Conservation (phyloP, 2,888 invertebrate species). For the Hecatera dysodea region DNA sequence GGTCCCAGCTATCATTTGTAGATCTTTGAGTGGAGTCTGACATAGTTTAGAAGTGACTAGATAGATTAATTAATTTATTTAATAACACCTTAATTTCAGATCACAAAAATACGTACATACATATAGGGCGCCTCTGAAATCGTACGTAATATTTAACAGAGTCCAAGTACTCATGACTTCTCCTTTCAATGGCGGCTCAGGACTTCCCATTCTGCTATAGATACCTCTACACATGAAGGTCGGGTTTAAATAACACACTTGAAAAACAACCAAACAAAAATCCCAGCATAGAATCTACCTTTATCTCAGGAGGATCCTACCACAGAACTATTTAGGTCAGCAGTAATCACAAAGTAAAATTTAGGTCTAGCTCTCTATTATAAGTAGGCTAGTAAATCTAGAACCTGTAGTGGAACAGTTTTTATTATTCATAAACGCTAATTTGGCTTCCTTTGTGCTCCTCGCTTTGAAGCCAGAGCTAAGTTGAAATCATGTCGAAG, state of each 20-base stretch:
- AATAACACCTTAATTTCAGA: too few relatives aligned
- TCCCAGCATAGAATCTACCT: background rate
- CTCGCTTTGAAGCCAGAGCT: conserved; percentile 7
- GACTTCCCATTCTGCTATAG: too few relatives aligned
- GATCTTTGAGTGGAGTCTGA: too few relatives aligned
- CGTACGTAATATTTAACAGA: too few relatives aligned
- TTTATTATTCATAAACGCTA: conserved; percentile 44
- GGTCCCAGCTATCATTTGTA: too few relatives aligned
- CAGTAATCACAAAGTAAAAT: conserved; percentile 18
- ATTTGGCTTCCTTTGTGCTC: conserved; percentile 31
- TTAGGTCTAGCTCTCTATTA: conserved; percentile 1
- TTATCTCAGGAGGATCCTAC: background rate
- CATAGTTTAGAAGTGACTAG: too few relatives aligned
- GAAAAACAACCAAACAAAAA: background rate
- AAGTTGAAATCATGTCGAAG: conserved; percentile 21
- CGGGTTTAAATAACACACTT: background rate
- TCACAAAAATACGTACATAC: too few relatives aligned
- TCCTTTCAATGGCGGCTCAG: too few relatives aligned
- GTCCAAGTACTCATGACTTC: too few relatives aligned
- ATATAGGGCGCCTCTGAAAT: too few relatives aligned
- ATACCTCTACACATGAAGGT: too few relatives aligned
- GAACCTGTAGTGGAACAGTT: background rate
- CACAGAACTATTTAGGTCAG: conserved; percentile 18
- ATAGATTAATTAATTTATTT: too few relatives aligned
- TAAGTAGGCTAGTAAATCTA: conserved; percentile 1